Base-by-base conservation (phyloP, 2,113 vertebrate genomes). In the Mus pahari region DNA sequence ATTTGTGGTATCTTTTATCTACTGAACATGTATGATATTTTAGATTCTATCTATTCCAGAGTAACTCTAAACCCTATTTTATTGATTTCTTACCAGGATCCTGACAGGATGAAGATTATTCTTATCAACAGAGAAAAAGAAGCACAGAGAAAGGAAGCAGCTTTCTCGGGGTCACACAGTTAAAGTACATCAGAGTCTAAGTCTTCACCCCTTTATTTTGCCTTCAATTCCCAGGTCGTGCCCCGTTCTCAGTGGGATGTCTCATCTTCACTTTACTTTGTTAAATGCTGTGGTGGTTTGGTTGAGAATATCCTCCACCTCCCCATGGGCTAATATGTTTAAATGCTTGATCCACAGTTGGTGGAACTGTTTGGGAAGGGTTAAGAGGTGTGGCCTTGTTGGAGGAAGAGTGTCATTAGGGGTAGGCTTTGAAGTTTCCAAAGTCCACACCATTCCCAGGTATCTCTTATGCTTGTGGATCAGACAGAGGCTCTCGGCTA, bases 191-290 rank as follows among this genome's bases (percentile, higher is more conserved):
- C 50, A 83, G 62, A 83, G 28, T 62, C 31, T 36, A 53, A 60
- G 5, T 68, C 77, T 31, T 86, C 71, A 81, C 9, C 16, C 39
- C 77, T 48, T 92, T 60, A 39, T 86, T 26, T 89, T 2, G 3
- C 36, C 28, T 36, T 26, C 6, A n/a, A 11, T 42, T 9, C 14
- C 42, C 39, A 4, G 0, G 8, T 26, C 12, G 11, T n/a, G 13
- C 68, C 55, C 13, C 17, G 1, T 33, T 5, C 24, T 53, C n/a
- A 5, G 17, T 17, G 36, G 53, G 45, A 16, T 45, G 9, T 2
- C 2, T 75, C 36, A 79, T n/a, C 48, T 20, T 24, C 16, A 17
- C 55, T 79, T 75, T 83, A 77, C 28, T 24, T 36, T 31, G 19
- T 10, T 10, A 33, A 62, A 12, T 13, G 53, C 11, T 13, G 45